Base-by-base conservation (phyloP, 23 tunicate genomes). In the Halocynthia aurantium region DNA sequence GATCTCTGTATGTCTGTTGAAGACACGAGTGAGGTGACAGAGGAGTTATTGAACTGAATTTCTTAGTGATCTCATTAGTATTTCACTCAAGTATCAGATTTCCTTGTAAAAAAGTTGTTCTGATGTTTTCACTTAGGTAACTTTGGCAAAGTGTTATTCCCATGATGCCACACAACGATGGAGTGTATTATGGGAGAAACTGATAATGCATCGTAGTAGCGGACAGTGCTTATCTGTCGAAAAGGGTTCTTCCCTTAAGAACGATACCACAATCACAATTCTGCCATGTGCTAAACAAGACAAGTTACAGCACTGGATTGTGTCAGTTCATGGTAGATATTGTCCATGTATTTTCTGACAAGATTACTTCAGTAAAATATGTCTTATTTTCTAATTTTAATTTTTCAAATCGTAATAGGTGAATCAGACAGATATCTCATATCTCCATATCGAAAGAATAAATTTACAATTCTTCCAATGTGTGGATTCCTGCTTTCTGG, bases 401-500 rank as follows among this genome's bases (percentile, higher is more conserved):
- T 64, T 64, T 64, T 64, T 64, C 69, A 64, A 44, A 64, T 8
- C 20, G 69, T 65, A 65, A 65, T 15, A 65, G 19, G 31, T 40
- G 70, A 65, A 65, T 65, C 44, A 31, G 44, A 31, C 44, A 31
- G 44, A 31, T 31, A 31, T 31, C 44, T 31, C 44, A 31, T 31
- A 20, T 0, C 70, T 20, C 70, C 70, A 5, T 65, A 65, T 65
- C 70, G 31, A 15, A 49, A 40, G 15, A 8, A 9, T 65, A 9
- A 65, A 9, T 65, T 65, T 9, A 65, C n/a, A 65, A 15, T 65
- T 20, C 19, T 65, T 9, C n/a, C 70, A 65, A 65, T 20, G 10
- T 65, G 70, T 65, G 70, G 70, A 65, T 10, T 65, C 10, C 19
- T 65, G 19, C 49, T 20, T 65, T 20, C 22, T 65, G 70, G 70